These are phyloP conservation scores for Euglossa dilemma DNA, from an alignment of 1,140 invertebrate species.

Conservation along the genomic window DNA sequence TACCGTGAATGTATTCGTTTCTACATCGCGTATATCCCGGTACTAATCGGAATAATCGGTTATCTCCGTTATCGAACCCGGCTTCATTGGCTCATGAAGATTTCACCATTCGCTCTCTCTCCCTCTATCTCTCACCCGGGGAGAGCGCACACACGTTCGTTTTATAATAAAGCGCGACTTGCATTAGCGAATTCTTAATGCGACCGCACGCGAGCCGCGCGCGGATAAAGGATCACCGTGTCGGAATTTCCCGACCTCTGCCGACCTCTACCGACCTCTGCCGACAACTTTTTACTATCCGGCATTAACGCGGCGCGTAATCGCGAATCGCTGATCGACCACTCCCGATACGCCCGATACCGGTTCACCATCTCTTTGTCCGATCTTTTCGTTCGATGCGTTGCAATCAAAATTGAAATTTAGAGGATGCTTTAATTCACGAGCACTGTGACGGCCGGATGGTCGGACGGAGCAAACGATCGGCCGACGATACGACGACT, in stretches of 20 bases:
- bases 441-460: background rate
- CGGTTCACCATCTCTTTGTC: background rate
- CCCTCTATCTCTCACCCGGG: conserved; percentile 9
- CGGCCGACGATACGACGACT: background rate
- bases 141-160: background rate
- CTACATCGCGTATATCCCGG: background rate
- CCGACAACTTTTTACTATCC: background rate
- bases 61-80: conserved; percentile 50
- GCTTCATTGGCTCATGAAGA: conserved; percentile 55
- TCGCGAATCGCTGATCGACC: background rate
- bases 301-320: background rate
- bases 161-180: background rate
- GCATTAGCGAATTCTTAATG: background rate
- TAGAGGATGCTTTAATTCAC: conserved; percentile 16
- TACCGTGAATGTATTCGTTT: conserved; percentile 1
- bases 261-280: too few species aligned
- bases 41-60: conserved; percentile 63
- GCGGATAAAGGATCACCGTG: background rate
- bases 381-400: background rate
- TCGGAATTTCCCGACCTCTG: background rate
- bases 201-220: too few species aligned
- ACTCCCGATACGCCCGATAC: background rate
- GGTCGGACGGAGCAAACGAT: background rate
- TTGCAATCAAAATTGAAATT: conserved; percentile 16
- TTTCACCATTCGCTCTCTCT: conserved; percentile 53